Evolutionary conservation across 2,113 vertebrate species (phyloP).

Genomic region (Rhinoptilus africanus): DNA sequence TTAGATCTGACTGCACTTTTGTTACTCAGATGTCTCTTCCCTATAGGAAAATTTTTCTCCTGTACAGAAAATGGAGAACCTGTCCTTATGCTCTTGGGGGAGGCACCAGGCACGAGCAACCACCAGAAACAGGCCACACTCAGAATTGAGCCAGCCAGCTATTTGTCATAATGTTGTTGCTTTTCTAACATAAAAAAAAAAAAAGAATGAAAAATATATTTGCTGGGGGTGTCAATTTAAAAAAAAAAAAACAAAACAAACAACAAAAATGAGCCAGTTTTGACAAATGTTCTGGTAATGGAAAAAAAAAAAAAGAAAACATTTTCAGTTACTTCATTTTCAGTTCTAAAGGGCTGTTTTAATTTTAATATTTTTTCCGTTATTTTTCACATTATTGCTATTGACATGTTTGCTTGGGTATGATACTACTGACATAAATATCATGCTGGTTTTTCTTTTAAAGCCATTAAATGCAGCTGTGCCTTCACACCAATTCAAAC

Average conservation of each 20-base stretch:
- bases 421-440: not conserved
- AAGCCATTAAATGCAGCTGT: not conserved
- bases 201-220: not conserved
- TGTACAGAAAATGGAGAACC: not conserved
- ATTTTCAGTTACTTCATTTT: not conserved
- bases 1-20: not conserved
- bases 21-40: not conserved
- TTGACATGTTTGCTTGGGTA: not conserved
- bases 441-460: not conserved
- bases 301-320: not conserved
- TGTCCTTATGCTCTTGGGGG: not conserved
- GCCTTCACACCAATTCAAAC: not conserved
- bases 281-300: not conserved
- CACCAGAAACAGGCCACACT: not conserved
- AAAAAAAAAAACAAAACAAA: not conserved
- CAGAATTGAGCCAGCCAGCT: not conserved
- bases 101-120: not conserved
- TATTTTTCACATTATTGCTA: not conserved
- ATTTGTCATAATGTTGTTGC: not conserved
- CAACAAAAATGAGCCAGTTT: not conserved
- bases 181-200: not conserved
- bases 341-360: not conserved
- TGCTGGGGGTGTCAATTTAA: not conserved
- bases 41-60: not conserved
- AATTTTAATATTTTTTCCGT: not conserved